Evolutionary conservation across 2,888 invertebrate species (phyloP).

Genomic region (Cephus pulcher): DNA sequence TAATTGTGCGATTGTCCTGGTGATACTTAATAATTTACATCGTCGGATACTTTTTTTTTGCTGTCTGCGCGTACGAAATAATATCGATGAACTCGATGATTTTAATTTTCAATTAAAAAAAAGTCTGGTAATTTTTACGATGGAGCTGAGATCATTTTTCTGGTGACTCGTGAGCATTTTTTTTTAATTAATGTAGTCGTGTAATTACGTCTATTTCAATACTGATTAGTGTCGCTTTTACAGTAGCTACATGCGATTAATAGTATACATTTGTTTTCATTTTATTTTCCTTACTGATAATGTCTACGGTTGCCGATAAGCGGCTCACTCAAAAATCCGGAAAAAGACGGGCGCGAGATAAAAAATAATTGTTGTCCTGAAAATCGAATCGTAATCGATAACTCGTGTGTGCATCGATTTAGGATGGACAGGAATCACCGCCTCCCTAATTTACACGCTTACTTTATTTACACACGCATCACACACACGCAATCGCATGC

Average conservation of each 20-base stretch:
- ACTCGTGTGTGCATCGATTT: neutral
- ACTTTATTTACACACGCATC: constrained; percentile 32
- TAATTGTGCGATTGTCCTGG: constrained; percentile 9
- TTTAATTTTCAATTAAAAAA: neutral
- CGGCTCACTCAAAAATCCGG: neutral
- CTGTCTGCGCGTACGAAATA: too few species aligned
- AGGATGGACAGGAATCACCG: neutral
- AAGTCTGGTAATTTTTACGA: neutral
- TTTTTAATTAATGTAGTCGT: too few species aligned
- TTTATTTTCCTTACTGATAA: neutral
- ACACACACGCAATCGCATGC: constrained; percentile 24
- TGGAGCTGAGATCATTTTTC: neutral
- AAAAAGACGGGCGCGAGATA: neutral
- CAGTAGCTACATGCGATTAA: neutral
- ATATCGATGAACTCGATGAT: too few species aligned
- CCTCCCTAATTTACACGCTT: constrained; percentile 9
- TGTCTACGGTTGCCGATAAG: neutral
- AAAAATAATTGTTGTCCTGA: neutral
- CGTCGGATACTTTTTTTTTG: neutral
- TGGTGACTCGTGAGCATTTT: too few species aligned
- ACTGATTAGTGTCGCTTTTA: neutral
- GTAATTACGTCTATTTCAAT: too few species aligned
- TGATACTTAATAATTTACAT: neutral
- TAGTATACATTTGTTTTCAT: neutral
- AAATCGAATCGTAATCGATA: neutral